Percentiles rank a stretch among this genome's conserved stretches.
Conservation (phyloP, 2,113 vertebrate genomes). For the Gadus macrocephalus region DNA sequence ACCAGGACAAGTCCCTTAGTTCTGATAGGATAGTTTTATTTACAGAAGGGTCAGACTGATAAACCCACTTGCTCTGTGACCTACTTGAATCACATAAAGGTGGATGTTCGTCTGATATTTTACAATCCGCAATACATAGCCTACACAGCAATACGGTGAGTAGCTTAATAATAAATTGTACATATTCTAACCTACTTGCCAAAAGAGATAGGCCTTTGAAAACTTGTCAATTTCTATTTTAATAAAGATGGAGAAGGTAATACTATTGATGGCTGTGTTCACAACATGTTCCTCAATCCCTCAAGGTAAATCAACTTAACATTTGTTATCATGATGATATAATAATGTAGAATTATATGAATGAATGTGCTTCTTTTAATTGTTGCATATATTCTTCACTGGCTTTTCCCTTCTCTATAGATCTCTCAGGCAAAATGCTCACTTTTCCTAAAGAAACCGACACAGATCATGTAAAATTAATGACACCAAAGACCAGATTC, state of each 20-base stretch:
- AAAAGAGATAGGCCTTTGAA: too few species aligned
- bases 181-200: too few species aligned
- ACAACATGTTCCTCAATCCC: slow-evolving; percentile 12
- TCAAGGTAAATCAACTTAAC: slow-evolving; percentile 11
- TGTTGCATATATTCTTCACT: not conserved
- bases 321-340: not conserved
- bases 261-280: slow-evolving; percentile 20
- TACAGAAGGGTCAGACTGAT: slow-evolving; percentile 9
- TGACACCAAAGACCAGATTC: slow-evolving; percentile 9
- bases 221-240: too few species aligned
- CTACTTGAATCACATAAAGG: too few species aligned
- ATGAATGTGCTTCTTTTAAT: not conserved
- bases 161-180: too few species aligned
- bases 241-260: slow-evolving; percentile 39
- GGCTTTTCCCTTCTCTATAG: slow-evolving; percentile 17
- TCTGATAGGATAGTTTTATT: too few species aligned
- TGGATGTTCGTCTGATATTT: too few species aligned
- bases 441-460: slow-evolving; percentile 31
- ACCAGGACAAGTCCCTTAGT: too few species aligned
- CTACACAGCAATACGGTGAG: too few species aligned
- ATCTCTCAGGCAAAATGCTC: slow-evolving; percentile 45
- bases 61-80: too few species aligned
- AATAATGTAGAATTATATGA: too few species aligned
- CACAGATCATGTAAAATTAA: slow-evolving; percentile 26
- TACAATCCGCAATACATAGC: too few species aligned